Evolutionary conservation across 2,888 invertebrate species (phyloP).

Genomic region (Anoplius nigerrimus): DNA sequence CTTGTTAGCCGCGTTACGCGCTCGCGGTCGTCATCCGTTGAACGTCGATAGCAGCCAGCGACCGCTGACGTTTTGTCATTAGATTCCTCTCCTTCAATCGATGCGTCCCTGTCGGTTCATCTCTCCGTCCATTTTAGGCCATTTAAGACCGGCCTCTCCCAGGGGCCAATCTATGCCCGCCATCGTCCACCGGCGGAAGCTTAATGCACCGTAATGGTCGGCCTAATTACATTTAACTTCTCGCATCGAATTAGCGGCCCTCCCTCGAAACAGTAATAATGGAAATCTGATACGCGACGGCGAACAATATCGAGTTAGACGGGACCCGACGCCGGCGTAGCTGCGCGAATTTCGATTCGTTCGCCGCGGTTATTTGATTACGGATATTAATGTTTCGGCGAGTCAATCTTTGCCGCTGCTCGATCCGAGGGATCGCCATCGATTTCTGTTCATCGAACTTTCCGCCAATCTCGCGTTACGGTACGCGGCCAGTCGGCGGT

Average conservation of each 20-base stretch:
- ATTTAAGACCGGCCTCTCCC: no score
- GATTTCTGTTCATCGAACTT: no score
- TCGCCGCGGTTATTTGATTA: neutral
- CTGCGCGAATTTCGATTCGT: neutral
- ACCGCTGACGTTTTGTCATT: no score
- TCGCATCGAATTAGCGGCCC: conserved; percentile 36
- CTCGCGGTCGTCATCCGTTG: no score
- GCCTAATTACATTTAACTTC: conserved; percentile 41
- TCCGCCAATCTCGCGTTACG: no score
- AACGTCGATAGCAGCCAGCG: no score
- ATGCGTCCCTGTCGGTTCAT: no score
- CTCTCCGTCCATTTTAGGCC: no score
- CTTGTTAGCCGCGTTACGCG: neutral
- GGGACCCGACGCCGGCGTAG: neutral
- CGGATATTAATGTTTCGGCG: no score
- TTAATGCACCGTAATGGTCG: conserved; percentile 45
- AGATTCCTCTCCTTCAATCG: no score
- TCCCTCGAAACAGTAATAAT: conserved; percentile 29
- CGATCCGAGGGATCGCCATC: neutral
- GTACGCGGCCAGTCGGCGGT: no score
- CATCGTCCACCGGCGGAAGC: conserved; percentile 19
- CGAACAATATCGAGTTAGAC: neutral
- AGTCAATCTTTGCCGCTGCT: neutral
- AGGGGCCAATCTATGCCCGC: neutral
- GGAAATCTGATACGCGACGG: conserved; percentile 27